phyloP scores from a whole-genome alignment of 2,888 invertebrate species.

The Drosophila kuntzei region DNA sequence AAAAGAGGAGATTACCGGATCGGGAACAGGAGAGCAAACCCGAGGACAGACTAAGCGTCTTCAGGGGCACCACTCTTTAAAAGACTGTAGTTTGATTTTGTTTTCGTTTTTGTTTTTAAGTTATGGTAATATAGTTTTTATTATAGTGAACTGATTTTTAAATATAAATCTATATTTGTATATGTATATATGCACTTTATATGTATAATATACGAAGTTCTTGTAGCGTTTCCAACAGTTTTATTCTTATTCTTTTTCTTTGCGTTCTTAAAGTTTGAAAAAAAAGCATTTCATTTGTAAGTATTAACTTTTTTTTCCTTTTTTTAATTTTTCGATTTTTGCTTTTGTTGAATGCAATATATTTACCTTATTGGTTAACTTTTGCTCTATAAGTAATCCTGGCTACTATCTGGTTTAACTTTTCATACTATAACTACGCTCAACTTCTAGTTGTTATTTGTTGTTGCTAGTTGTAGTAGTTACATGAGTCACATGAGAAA shows the following conservation, averaged over 20 bases:
- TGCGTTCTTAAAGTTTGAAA: conserved; percentile 55
- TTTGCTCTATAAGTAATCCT: conserved; percentile 39
- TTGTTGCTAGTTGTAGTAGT: conserved; percentile 29
- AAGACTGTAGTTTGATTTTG: conserved; percentile 60
- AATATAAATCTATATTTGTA: conserved; percentile 72
- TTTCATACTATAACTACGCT: conserved; percentile 61
- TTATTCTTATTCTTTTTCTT: conserved; percentile 21
- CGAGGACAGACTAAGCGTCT: conserved; percentile 37
- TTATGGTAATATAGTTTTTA: conserved; percentile 82
- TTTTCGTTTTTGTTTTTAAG: conserved; percentile 61
- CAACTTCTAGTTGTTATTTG: conserved; percentile 59
- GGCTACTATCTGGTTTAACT: conserved; percentile 60
- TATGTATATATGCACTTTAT: conserved; percentile 65
- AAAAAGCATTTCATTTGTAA: conserved; percentile 65
- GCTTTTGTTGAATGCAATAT: conserved; percentile 33
- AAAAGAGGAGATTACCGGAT: conserved; percentile 21
- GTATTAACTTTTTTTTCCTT: conserved; percentile 37
- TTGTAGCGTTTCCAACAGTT: conserved; percentile 33
- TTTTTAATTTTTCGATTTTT: conserved; percentile 5
- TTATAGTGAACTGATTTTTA: conserved; percentile 83
- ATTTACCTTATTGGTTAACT: conserved; percentile 45
- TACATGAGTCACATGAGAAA: conserved; percentile 76
- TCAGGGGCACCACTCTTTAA: conserved; percentile 67
- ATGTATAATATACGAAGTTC: conserved; percentile 68
- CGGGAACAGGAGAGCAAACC: conserved; percentile 11